Conservation (phyloP, 2,797 vertebrate species). For the Muscicapa striata region DNA sequence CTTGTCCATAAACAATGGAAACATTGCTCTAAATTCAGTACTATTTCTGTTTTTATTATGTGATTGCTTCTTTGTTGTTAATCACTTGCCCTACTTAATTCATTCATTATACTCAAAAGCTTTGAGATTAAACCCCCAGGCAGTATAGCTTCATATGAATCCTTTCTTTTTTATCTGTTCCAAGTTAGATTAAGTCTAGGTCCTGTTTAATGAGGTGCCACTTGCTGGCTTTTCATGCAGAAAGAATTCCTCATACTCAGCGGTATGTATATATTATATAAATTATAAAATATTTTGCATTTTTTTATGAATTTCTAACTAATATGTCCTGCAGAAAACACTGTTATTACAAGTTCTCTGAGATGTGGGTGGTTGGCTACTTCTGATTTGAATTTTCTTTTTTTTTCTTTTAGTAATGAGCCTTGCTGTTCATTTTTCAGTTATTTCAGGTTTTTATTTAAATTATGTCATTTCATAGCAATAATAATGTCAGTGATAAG, state of each 20-base stretch:
- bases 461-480: neutral
- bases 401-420: constrained; percentile 4
- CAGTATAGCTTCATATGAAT: constrained; percentile 77
- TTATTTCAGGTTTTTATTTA: neutral
- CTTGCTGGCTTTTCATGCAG: constrained; percentile 78
- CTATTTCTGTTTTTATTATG: constrained; percentile 74
- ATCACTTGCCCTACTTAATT: constrained; percentile 80
- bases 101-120: constrained; percentile 77
- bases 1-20: constrained; percentile 71
- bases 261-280: constrained; percentile 77
- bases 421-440: constrained; percentile 47
- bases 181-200: constrained; percentile 81
- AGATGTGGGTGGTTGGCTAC: constrained; percentile 70
- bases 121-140: constrained; percentile 78
- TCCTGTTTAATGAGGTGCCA: constrained; percentile 83
- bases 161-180: constrained; percentile 75
- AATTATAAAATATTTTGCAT: constrained; percentile 77
- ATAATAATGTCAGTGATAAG: neutral
- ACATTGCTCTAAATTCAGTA: constrained; percentile 70
- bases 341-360: constrained; percentile 75
- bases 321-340: constrained; percentile 74
- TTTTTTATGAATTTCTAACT: constrained; percentile 71
- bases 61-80: constrained; percentile 77
- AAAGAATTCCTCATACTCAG: constrained; percentile 77
- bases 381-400: constrained; percentile 68